phyloP scores from a whole-genome alignment of 2,113 vertebrate species.

The Calidris pygmaea region DNA sequence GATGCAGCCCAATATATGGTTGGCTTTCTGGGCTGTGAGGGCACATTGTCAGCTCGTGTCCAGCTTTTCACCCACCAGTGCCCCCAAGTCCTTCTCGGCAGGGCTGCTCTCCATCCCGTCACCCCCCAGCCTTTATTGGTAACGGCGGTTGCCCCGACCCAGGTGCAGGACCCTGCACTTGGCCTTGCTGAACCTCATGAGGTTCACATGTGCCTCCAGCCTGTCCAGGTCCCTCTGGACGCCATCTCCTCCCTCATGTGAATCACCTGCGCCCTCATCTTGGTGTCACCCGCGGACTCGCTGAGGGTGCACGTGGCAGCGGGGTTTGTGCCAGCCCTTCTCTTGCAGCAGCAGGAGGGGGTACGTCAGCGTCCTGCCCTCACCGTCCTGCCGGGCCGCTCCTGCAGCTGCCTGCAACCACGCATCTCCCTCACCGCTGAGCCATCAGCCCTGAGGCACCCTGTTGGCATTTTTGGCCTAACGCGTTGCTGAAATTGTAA shows the following conservation, averaged over 20 bases:
- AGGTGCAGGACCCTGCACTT: background rate
- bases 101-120: background rate
- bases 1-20: rapidly evolving
- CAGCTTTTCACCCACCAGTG: background rate
- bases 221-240: background rate
- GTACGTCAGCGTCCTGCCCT: background rate
- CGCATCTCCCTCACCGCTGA: background rate
- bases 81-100: rapidly evolving
- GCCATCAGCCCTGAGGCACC: background rate
- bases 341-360: background rate
- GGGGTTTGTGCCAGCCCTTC: background rate
- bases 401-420: background rate
- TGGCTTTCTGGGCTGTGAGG: rapidly evolving
- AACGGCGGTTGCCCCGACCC: background rate
- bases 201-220: background rate
- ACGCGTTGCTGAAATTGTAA: background rate
- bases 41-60: background rate
- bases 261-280: background rate
- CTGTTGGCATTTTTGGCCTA: background rate
- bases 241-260: background rate
- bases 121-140: background rate
- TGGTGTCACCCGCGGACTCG: background rate
- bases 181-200: background rate
- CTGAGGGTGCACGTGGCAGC: background rate
- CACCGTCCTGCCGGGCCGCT: background rate